Evolutionary conservation across 1,140 invertebrate genomes (phyloP), one percentile per base, ranked within the genome.

Genomic region (Episyrphus balteatus): DNA sequence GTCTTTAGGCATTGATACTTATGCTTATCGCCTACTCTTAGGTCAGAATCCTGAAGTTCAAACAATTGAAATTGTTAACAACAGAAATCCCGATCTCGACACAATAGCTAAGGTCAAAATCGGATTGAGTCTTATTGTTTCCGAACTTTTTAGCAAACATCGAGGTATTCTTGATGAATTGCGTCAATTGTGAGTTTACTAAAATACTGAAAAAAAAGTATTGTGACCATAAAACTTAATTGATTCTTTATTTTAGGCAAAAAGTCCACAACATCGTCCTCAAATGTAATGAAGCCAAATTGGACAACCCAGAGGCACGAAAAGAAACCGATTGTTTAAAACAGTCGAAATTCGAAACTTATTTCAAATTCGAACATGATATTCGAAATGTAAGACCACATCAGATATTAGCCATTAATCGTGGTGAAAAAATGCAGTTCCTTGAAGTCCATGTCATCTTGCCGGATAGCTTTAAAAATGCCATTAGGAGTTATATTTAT

Each of bases 331-430:
- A 66, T 32, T 71, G 68, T 51, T 60, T 72, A 34, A 69, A 78
- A 45, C 73, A 75, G 13, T 72, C 75, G 9, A 92, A 90, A 59
- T 93, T 82, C 68, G 78, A 86, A 61, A 73, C 76, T 48, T 94
- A 92, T 68, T 86, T 84, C 59, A 73, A 88, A 38, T 91, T 84
- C 66, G 77, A 75, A 54, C 70, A 69, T 14, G 70, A 70, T 2
- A 70, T 80, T 1, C 75, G 74, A 33, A 67, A 68, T 56, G 77
- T 91, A 9, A 85, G 84, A 63, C 80, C 86, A 17, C 83, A 94
- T 75, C 86, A 91, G 61, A 79, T 85, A 43, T 66, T 93, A 44
- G 90, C 91, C 10, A 79, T 94, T 11, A 92, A 92, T 68, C 73
- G 90, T 52, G 89, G 84, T 2, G 88, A 92, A 67, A 75, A 78